Percentiles rank a stretch among this genome's conserved stretches.
Evolutionary conservation across 2,888 invertebrate genomes (phyloP).

Genomic region (Taphrorychus bicolor): DNA sequence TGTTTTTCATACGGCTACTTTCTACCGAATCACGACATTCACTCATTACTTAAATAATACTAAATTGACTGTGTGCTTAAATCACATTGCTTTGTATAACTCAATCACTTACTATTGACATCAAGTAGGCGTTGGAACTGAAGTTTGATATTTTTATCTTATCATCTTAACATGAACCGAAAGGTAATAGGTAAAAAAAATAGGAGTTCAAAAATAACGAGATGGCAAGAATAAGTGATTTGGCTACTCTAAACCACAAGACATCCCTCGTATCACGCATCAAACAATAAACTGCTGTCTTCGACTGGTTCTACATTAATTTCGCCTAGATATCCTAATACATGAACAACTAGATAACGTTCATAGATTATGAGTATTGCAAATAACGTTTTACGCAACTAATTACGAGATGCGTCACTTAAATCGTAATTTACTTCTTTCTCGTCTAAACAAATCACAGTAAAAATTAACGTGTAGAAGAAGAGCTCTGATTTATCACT

Average conservation of each 20-base stretch:
- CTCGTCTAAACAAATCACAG: slow-evolving; percentile 23
- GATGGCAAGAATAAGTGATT: too few relatives aligned
- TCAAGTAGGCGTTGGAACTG: too few relatives aligned
- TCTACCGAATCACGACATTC: slow-evolving; percentile 2
- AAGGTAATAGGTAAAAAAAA: too few relatives aligned
- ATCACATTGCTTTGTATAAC: slow-evolving; percentile 16
- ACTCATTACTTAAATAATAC: slow-evolving; percentile 8
- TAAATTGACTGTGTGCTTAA: slow-evolving; percentile 22
- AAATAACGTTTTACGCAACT: slow-evolving; percentile 19
- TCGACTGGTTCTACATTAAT: slow-evolving; percentile 14
- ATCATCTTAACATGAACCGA: too few relatives aligned
- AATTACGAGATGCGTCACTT: slow-evolving; percentile 30
- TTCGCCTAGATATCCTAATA: slow-evolving; percentile 17
- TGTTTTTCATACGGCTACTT: not conserved
- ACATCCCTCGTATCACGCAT: too few relatives aligned
- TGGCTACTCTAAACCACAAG: too few relatives aligned
- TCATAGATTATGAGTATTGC: slow-evolving; percentile 36
- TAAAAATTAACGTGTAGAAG: slow-evolving; percentile 9
- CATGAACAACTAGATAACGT: slow-evolving; percentile 30
- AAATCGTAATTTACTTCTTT: slow-evolving; percentile 21
- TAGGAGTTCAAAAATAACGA: too few relatives aligned
- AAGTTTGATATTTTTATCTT: too few relatives aligned
- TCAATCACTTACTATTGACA: too few relatives aligned
- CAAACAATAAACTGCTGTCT: slow-evolving; percentile 18
- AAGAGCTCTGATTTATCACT: not conserved